Evolutionary conservation across 2,113 vertebrate genomes (phyloP), one percentile per base, ranked within the genome.

Genomic region (Actenoides hombroni): DNA sequence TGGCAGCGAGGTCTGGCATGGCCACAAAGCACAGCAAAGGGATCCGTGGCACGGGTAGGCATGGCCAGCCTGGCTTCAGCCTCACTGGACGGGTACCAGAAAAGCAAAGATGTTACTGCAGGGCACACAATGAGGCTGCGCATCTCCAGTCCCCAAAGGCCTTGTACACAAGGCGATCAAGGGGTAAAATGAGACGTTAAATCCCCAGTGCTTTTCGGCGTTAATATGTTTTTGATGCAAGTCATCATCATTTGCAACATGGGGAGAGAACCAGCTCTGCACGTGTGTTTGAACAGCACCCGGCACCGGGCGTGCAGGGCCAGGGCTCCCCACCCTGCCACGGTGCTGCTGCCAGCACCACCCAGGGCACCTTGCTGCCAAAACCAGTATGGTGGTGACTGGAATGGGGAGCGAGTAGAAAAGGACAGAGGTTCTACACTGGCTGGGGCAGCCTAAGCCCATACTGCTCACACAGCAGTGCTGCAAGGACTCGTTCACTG

Each of bases 381-480:
- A 76, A 86, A 46, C 29, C 31, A 10, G 2, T 4, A 2, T 6
- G 4, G 16, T 2, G 23, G 37, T 21, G 31, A 11, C 46, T n/a
- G 53, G n/a, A 20, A 49, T 78, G 28, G 4, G 29, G 51, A 28
- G 31, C 7, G 0, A 12, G 25, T 10, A 60, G 39, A 31, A 44
- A 56, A 83, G 39, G 48, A 33, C 13, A 1, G 10, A 29, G 39
- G 16, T 83, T 51, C 44, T 33, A 5, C 17, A 3, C 13, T 10
- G 37, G 6, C 11, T 73, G 59, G 19, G 15, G 31, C 29, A 89
- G 23, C 5, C 1, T 16, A 16, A 42, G 39, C 24, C 53, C 11
- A 35, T 24, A 11, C 12, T 17, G 24, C 29, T 80, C 4, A 1
- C 31, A n/a, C 1, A 1, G 1, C 20, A 51, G 28, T 1, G 0